These are phyloP conservation scores for Andrena bucephala DNA, from an alignment of 2,888 invertebrate genomes.

Conservation along the genomic window DNA sequence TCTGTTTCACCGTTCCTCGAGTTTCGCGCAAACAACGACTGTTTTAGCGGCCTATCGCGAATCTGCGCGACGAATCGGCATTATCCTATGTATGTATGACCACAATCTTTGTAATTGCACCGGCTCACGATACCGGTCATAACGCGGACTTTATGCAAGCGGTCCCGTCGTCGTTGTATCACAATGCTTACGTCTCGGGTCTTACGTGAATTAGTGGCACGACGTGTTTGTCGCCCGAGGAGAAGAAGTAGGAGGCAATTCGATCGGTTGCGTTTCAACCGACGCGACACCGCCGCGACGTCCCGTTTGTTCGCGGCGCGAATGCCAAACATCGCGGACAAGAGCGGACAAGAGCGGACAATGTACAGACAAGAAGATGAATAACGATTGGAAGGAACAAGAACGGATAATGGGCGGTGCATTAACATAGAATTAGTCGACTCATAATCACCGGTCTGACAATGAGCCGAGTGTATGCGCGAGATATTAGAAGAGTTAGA, in stretches of 20 bases:
- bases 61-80: slow-evolving; percentile 21
- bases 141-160: slow-evolving; percentile 28
- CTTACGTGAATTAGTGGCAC: slow-evolving; percentile 17
- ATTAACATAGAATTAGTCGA: too few relatives aligned
- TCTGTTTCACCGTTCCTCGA: background rate
- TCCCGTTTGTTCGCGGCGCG: background rate
- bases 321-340: background rate
- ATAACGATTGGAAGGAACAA: too few relatives aligned
- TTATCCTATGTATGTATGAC: slow-evolving; percentile 13
- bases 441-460: too few relatives aligned
- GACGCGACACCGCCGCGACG: background rate
- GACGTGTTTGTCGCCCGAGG: background rate
- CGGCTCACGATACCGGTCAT: slow-evolving; percentile 33
- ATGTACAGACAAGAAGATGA: background rate
- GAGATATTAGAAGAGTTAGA: too few relatives aligned
- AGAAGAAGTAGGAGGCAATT: background rate
- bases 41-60: slow-evolving; percentile 18
- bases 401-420: too few relatives aligned
- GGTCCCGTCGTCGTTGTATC: slow-evolving; percentile 12
- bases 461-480: too few relatives aligned
- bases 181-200: slow-evolving; percentile 20
- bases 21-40: background rate
- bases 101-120: slow-evolving; percentile 47
- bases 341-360: too few relatives aligned
- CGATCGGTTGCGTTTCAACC: background rate